Evolutionary conservation across 1,140 invertebrate species (phyloP).

Genomic region (Carposina sasakii): DNA sequence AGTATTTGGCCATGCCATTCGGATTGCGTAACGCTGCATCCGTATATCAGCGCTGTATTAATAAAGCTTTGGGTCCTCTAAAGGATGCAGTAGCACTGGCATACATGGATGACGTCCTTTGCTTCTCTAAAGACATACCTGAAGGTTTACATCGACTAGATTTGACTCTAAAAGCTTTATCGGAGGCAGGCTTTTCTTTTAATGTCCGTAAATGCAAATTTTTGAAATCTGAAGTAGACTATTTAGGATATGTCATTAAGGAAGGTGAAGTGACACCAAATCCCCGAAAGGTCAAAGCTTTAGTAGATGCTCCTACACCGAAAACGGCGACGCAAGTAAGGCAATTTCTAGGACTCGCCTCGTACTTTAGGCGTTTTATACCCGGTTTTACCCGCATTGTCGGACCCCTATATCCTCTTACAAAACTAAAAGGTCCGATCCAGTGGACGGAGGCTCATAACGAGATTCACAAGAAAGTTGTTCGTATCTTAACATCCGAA

Average conservation of each 20-base stretch:
- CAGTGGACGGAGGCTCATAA: not conserved
- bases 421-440: not conserved
- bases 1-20: slow-evolving; percentile 23
- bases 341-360: not conserved
- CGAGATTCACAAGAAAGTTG: not conserved
- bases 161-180: slow-evolving; percentile 1
- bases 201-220: slow-evolving; percentile 26
- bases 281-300: slow-evolving; percentile 21
- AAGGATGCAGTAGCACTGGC: not conserved
- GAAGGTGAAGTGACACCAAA: slow-evolving; percentile 22
- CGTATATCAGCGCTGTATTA: slow-evolving; percentile 35
- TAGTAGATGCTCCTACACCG: slow-evolving; percentile 6
- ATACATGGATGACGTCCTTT: slow-evolving; percentile 3
- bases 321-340: not conserved
- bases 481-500: not conserved
- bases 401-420: not conserved
- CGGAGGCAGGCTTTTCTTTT: slow-evolving; percentile 18
- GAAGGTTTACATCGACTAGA: not conserved
- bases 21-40: slow-evolving; percentile 49
- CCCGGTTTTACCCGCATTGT: not conserved
- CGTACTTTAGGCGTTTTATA: not conserved
- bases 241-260: slow-evolving; percentile 19
- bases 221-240: slow-evolving; percentile 23
- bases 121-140: not conserved
- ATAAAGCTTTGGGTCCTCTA: slow-evolving; percentile 12